phyloP scores from a whole-genome alignment of 2,797 vertebrate species.

The Silurus lanzhouensis region DNA sequence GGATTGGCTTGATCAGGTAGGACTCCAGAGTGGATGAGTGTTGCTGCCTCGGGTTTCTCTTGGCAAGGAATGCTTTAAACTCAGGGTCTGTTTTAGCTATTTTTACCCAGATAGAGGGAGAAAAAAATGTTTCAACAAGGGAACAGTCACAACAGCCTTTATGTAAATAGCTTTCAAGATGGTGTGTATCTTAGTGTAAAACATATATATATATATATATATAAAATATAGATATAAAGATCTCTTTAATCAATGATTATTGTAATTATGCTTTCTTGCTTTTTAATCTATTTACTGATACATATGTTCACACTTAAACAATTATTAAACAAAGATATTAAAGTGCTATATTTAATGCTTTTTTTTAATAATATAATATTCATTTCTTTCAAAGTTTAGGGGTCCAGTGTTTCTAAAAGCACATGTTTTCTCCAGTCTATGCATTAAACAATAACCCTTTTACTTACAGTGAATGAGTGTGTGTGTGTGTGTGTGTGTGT shows the following conservation, averaged over 20 bases:
- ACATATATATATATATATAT: neutral
- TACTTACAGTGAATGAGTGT: neutral
- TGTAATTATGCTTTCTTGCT: neutral
- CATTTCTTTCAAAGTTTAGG: neutral
- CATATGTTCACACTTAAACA: neutral
- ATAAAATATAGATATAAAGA: neutral
- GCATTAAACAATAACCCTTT: neutral
- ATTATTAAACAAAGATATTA: neutral
- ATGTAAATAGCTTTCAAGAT: neutral
- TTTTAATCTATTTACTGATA: neutral
- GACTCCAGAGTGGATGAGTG: conserved; percentile 95
- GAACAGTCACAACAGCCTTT: neutral
- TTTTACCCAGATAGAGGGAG: conserved; percentile 24
- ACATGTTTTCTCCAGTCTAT: neutral
- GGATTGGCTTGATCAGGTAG: conserved; percentile 98
- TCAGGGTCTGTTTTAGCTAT: conserved; percentile 90
- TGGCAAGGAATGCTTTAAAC: conserved; percentile 92
- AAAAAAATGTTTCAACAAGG: neutral
- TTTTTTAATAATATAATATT: neutral
- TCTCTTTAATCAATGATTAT: neutral
- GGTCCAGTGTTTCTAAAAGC: neutral
- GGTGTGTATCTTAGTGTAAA: neutral
- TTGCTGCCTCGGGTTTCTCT: conserved; percentile 90
- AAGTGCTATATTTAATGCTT: neutral
- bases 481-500: too few species aligned